Percentiles rank a stretch among this genome's conserved stretches.
Conservation (phyloP, 2,113 vertebrate genomes). For the Entomyzon cyanotis region DNA sequence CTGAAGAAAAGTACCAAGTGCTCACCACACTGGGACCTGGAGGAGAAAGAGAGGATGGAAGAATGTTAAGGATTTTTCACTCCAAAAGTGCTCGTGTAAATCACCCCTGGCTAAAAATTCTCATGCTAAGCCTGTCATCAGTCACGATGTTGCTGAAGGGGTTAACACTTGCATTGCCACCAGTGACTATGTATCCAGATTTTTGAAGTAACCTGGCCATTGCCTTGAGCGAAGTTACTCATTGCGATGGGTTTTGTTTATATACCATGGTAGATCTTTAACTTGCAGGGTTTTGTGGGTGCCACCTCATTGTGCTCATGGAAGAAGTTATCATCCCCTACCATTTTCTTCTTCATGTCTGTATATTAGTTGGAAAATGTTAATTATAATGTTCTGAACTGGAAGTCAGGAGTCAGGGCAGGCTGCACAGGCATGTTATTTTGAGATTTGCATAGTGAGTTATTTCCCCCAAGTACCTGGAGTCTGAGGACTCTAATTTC, state of each 20-base stretch:
- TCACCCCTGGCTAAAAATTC: background rate
- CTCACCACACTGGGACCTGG: background rate
- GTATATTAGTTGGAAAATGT: background rate
- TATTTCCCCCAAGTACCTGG: background rate
- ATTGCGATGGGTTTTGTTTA: background rate
- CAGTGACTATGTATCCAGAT: background rate
- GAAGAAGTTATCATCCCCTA: background rate
- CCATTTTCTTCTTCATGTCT: background rate
- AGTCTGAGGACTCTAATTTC: background rate
- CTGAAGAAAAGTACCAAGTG: background rate
- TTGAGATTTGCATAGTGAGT: background rate
- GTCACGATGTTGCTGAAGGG: accelerated
- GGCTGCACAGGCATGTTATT: background rate
- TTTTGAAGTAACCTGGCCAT: background rate
- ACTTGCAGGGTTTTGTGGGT: background rate
- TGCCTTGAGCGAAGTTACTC: background rate
- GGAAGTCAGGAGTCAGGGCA: background rate
- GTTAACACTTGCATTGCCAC: background rate
- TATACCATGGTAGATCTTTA: background rate
- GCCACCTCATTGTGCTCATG: background rate
- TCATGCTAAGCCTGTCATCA: background rate
- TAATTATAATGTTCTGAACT: background rate
- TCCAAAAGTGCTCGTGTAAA: background rate
- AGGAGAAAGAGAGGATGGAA: background rate
- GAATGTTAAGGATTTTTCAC: background rate